Evolutionary conservation across 2,797 vertebrate species (phyloP).

Genomic region (Catamblyrhynchus diadema): DNA sequence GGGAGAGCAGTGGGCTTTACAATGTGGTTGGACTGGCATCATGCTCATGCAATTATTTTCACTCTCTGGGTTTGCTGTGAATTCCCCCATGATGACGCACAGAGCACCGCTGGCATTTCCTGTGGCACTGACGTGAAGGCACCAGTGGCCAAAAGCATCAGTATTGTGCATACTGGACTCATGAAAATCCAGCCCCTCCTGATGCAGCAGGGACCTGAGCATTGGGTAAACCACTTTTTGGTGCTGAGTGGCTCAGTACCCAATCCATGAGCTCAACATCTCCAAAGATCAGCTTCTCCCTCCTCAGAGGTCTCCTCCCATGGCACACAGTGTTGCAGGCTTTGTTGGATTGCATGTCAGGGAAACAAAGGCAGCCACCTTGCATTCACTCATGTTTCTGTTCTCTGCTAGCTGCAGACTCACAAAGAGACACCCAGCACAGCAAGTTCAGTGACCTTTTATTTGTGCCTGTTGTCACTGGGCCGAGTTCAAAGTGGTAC

Average conservation of each 20-base stretch:
- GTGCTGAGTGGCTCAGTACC: background rate
- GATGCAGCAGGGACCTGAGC: background rate
- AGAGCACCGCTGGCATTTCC: background rate
- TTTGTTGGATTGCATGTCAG: rapidly evolving
- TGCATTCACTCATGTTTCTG: rapidly evolving
- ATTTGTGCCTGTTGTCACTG: background rate
- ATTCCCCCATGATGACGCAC: rapidly evolving
- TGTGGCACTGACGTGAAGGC: background rate
- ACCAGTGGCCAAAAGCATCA: background rate
- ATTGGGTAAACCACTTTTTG: background rate
- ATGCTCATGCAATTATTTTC: background rate
- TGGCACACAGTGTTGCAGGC: rapidly evolving
- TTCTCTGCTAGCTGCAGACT: background rate
- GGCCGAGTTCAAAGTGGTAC: background rate
- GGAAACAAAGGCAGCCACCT: background rate
- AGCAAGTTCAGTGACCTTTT: background rate
- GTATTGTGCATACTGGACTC: background rate
- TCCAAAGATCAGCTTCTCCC: background rate
- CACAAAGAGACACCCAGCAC: background rate
- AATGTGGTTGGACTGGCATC: background rate
- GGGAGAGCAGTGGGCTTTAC: background rate
- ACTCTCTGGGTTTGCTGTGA: background rate
- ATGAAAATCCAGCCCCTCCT: background rate
- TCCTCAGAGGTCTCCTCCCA: background rate
- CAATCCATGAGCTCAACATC: background rate